Evolutionary conservation across 2,888 invertebrate species (phyloP).

Genomic region (Cryptocephalus moraei): DNA sequence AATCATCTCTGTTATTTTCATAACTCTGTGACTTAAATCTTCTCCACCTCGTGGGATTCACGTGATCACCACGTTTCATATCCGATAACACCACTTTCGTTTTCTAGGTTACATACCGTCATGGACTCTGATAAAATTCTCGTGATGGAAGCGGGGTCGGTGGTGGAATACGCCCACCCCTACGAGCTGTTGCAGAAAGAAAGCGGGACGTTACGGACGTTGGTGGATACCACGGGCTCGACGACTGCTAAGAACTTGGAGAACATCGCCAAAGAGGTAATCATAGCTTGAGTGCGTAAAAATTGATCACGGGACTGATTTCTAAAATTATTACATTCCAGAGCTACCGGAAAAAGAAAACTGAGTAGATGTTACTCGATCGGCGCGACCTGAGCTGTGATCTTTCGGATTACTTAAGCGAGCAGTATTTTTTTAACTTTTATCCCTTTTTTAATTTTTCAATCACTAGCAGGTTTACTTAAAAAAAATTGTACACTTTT

Average conservation of each 20-base stretch:
- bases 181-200: conserved; percentile 51
- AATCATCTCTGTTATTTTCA: too few species aligned
- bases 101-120: conserved; percentile 57
- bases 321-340: conserved; percentile 3
- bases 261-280: conserved; percentile 25
- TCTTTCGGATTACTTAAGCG: background rate
- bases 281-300: background rate
- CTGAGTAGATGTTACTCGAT: too few species aligned
- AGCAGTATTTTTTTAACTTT: too few species aligned
- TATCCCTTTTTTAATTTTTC: too few species aligned
- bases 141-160: conserved; percentile 71
- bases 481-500: too few species aligned
- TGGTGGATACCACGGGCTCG: conserved; percentile 44
- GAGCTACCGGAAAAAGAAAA: conserved; percentile 9
- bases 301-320: background rate
- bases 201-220: conserved; percentile 50
- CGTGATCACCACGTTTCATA: too few species aligned
- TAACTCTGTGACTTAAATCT: too few species aligned
- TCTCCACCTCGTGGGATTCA: too few species aligned
- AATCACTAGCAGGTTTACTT: too few species aligned
- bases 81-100: too few species aligned
- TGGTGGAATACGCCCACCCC: conserved; percentile 72
- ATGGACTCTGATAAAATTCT: conserved; percentile 80
- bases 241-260: conserved; percentile 22
- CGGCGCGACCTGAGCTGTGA: background rate